Evolutionary conservation across 2,888 invertebrate genomes (phyloP).

Genomic region (Ichneumoninae sp.): DNA sequence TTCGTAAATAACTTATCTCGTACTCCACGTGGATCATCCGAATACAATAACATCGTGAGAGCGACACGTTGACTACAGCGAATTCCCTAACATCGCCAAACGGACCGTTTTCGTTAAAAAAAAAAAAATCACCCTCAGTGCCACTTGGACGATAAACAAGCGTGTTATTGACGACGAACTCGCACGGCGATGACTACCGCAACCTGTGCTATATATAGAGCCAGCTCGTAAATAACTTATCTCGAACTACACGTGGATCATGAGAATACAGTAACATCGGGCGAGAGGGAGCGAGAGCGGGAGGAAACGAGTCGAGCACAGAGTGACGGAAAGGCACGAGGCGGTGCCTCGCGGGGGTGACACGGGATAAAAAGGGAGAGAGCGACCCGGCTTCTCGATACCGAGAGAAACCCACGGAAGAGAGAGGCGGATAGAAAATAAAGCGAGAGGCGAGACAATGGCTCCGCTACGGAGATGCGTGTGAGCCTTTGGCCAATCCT

Average conservation of each 20-base stretch:
- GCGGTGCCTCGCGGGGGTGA: background rate
- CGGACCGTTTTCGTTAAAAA: too few species aligned
- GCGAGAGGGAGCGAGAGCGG: background rate
- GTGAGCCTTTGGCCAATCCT: slow-evolving; percentile 41
- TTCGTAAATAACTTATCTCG: slow-evolving; percentile 68
- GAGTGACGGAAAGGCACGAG: background rate
- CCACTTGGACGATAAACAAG: background rate
- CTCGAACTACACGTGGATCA: slow-evolving; percentile 63
- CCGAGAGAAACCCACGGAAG: background rate
- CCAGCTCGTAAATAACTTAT: slow-evolving; percentile 67
- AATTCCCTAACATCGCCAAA: too few species aligned
- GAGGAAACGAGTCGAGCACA: background rate
- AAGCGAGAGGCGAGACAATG: slow-evolving; percentile 53
- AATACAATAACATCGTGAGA: slow-evolving; percentile 45
- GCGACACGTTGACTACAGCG: too few species aligned
- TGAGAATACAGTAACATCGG: slow-evolving; percentile 52
- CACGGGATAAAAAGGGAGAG: background rate
- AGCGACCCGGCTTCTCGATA: background rate
- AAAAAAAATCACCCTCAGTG: too few species aligned
- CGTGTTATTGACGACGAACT: background rate
- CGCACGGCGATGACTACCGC: background rate
- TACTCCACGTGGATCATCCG: slow-evolving; percentile 61
- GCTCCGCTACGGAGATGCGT: slow-evolving; percentile 57
- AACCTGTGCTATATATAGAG: background rate
- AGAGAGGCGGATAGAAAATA: slow-evolving; percentile 23